phyloP scores from a whole-genome alignment of 2,888 invertebrate genomes.

The Andrena minutula region DNA sequence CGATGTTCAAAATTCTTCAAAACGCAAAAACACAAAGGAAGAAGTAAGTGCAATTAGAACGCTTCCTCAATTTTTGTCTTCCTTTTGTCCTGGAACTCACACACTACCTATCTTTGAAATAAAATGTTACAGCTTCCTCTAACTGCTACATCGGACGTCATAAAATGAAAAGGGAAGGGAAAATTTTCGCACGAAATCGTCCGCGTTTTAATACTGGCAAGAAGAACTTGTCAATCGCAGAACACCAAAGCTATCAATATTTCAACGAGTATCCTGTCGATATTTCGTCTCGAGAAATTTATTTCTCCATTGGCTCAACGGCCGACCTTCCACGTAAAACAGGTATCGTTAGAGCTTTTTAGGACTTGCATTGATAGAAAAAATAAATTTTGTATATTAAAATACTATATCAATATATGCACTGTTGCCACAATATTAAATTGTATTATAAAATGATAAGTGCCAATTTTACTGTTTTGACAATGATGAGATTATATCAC shows the following conservation, averaged over 20 bases:
- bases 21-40: neutral
- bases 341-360: slow-evolving; percentile 23
- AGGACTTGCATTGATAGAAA: neutral
- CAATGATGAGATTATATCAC: too few relatives aligned
- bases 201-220: slow-evolving; percentile 51
- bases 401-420: neutral
- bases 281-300: slow-evolving; percentile 58
- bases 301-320: slow-evolving; percentile 24
- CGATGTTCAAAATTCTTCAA: too few relatives aligned
- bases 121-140: slow-evolving; percentile 1
- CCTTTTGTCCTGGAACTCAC: neutral
- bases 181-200: slow-evolving; percentile 28
- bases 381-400: neutral
- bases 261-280: slow-evolving; percentile 54
- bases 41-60: neutral
- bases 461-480: too few relatives aligned
- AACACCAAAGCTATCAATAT: slow-evolving; percentile 55
- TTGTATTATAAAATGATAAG: slow-evolving; percentile 8
- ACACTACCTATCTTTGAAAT: neutral
- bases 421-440: slow-evolving; percentile 1
- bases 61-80: neutral
- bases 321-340: slow-evolving; percentile 20
- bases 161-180: neutral
- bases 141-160: neutral
- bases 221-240: slow-evolving; percentile 53